Conservation (phyloP, 2,797 vertebrate genomes). For the Lithobates sylvaticus region DNA sequence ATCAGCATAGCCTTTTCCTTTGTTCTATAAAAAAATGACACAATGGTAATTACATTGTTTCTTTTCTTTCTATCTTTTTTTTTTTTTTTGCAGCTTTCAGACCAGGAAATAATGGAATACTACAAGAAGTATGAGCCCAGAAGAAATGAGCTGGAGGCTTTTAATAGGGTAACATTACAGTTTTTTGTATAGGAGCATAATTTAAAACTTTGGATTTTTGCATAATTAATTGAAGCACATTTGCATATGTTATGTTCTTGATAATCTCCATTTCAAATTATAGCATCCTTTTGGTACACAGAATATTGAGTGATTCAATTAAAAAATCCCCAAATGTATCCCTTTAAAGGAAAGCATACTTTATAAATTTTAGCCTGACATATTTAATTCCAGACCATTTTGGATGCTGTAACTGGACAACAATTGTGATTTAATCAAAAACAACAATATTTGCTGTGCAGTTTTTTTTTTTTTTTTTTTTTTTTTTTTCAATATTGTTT, state of each 20-base stretch:
- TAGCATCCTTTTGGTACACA: too few relatives aligned
- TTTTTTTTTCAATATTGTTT: too few relatives aligned
- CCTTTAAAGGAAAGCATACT: too few relatives aligned
- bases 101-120: slow-evolving; percentile 85
- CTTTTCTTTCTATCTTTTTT: neutral
- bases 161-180: slow-evolving; percentile 87
- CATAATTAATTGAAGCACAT: neutral
- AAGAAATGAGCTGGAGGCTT: slow-evolving; percentile 90
- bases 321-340: too few relatives aligned
- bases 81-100: slow-evolving; percentile 80
- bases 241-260: neutral
- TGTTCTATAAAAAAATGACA: neutral
- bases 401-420: too few relatives aligned
- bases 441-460: neutral
- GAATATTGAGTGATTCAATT: too few relatives aligned
- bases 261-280: too few relatives aligned
- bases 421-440: too few relatives aligned
- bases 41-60: slow-evolving; percentile 11
- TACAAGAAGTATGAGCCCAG: slow-evolving; percentile 82
- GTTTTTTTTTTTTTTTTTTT: neutral
- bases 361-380: too few relatives aligned
- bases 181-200: neutral
- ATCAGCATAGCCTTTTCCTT: neutral
- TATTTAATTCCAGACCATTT: too few relatives aligned
- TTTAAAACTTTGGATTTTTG: neutral